Evolutionary conservation across 2,888 invertebrate species (phyloP).

Genomic region (Heliconius cydno): DNA sequence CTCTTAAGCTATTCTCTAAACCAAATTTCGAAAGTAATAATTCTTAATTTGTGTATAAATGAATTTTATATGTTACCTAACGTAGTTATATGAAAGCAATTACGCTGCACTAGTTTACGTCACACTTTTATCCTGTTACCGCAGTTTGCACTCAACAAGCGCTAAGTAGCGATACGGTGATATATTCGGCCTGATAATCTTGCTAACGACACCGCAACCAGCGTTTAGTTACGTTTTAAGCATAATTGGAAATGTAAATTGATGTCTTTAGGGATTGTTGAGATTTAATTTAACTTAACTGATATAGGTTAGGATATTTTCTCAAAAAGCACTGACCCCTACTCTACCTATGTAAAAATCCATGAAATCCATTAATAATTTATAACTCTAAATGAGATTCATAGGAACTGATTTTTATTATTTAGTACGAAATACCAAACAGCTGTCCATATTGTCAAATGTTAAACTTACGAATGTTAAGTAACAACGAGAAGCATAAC

Average conservation of each 20-base stretch:
- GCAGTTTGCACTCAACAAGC: constrained; percentile 21
- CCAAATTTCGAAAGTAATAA: no score
- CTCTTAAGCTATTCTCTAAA: no score
- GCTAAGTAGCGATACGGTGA: constrained; percentile 13
- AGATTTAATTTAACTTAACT: background rate
- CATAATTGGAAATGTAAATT: background rate
- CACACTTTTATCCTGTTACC: constrained; percentile 21
- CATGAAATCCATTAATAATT: background rate
- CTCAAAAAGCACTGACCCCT: background rate
- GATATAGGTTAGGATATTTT: background rate
- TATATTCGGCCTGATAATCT: background rate
- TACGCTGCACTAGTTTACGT: constrained; percentile 6
- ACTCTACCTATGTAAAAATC: background rate
- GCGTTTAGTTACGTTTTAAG: constrained; percentile 16
- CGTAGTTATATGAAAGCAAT: background rate
- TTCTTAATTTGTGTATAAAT: background rate
- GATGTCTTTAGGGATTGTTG: background rate
- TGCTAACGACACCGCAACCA: background rate
- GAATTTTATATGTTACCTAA: background rate
- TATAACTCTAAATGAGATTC: no score
- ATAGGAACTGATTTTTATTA: no score
- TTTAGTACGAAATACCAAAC: background rate
- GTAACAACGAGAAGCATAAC: background rate
- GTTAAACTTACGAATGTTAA: background rate
- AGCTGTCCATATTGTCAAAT: background rate